These are phyloP conservation scores for Eufriesea mexicana DNA, from an alignment of 1,140 invertebrate species.

Conservation along the genomic window DNA sequence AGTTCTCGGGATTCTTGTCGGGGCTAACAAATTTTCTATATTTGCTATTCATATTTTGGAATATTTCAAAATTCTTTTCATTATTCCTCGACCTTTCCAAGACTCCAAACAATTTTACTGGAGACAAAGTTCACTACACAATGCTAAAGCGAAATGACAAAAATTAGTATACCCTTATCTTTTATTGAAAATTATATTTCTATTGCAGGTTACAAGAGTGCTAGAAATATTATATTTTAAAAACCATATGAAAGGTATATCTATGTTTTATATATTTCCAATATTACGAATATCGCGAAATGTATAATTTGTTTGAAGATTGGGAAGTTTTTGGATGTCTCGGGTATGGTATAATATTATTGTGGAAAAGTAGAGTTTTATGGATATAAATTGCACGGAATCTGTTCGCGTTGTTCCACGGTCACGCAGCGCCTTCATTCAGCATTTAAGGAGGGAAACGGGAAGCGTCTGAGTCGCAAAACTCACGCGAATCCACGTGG, in stretches of 20 bases:
- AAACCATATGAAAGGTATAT: too few species aligned
- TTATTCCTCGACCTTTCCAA: too few species aligned
- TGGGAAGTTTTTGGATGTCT: not conserved
- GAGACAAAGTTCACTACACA: too few species aligned
- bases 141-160: too few species aligned
- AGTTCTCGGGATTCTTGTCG: too few species aligned
- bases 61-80: not conserved
- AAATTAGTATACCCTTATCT: too few species aligned
- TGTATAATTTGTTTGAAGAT: not conserved
- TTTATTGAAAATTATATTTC: not conserved
- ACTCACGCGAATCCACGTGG: constrained; percentile 71
- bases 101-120: too few species aligned
- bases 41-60: not conserved
- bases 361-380: not conserved
- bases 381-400: not conserved
- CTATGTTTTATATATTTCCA: too few species aligned
- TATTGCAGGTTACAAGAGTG: too few species aligned
- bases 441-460: constrained; percentile 29
- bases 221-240: too few species aligned
- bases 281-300: not conserved
- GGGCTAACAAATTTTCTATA: too few species aligned
- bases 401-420: not conserved
- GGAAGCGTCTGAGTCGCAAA: constrained; percentile 60
- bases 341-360: not conserved
- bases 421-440: not conserved